These are phyloP conservation scores for Poecilia wingei DNA, from an alignment of 2,797 vertebrate genomes.

Conservation along the genomic window DNA sequence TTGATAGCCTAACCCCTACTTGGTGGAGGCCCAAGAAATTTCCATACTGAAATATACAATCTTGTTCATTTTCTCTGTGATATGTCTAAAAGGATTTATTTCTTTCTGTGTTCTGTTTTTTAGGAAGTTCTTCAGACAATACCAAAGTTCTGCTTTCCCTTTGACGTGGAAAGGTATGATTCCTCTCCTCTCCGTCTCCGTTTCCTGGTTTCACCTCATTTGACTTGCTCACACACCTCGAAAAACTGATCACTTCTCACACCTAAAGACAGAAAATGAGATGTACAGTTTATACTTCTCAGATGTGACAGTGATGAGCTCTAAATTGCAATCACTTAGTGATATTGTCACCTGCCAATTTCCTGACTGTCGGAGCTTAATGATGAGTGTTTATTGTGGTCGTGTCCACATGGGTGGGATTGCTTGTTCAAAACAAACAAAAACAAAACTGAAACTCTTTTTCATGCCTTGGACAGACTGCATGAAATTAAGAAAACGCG, in stretches of 20 bases:
- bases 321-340: conserved; percentile 3
- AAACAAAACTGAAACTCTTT: conserved; percentile 3
- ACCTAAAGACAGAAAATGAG: conserved; percentile 25
- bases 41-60: conserved; percentile 41
- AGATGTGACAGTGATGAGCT: conserved; percentile 14
- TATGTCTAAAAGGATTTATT: conserved; percentile 26
- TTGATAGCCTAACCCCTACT: conserved; percentile 56
- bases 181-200: conserved; percentile 47
- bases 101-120: conserved; percentile 69
- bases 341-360: conserved; percentile 17
- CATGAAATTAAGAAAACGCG: background rate
- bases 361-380: conserved; percentile 3
- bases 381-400: conserved; percentile 10
- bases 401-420: conserved; percentile 1
- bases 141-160: conserved; percentile 99
- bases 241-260: conserved; percentile 7
- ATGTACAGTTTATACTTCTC: conserved; percentile 30
- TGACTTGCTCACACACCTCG: conserved; percentile 4
- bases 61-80: conserved; percentile 44
- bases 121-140: conserved; percentile 94
- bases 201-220: conserved; percentile 39
- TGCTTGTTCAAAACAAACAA: background rate
- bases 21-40: conserved; percentile 54
- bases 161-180: conserved; percentile 93
- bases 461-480: background rate